Conservation (phyloP, 2,888 invertebrate genomes). For the Lasius fuliginosus region DNA sequence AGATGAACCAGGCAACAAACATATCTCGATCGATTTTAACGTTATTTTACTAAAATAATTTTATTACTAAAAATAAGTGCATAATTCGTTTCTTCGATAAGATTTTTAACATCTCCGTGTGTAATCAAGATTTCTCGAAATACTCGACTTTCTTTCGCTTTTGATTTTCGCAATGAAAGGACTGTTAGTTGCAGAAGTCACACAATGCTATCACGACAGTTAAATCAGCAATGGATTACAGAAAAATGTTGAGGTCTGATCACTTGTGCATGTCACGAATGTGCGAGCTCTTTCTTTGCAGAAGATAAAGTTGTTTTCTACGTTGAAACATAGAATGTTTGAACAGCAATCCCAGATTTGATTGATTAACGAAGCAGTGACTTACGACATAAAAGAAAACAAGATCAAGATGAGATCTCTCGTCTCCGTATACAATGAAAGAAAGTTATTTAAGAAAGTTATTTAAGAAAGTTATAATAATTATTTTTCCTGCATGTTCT, state of each 20-base stretch:
- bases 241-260: conserved; percentile 2
- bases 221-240: not conserved
- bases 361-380: conserved; percentile 75
- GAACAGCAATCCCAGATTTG: conserved; percentile 52
- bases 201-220: not conserved
- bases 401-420: not conserved
- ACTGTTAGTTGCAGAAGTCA: conserved; percentile 5
- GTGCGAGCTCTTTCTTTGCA: conserved; percentile 4
- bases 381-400: conserved; percentile 13
- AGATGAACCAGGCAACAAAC: too few species aligned
- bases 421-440: not conserved
- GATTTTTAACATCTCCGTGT: not conserved
- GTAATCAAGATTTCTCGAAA: not conserved
- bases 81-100: too few species aligned
- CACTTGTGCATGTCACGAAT: conserved; percentile 20
- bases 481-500: too few species aligned
- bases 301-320: conserved; percentile 38
- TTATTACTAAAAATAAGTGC: not conserved
- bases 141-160: not conserved
- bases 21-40: not conserved
- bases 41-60: too few species aligned
- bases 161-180: not conserved
- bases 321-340: not conserved
- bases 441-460: not conserved
- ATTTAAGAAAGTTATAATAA: not conserved